Conservation (phyloP, 2,113 vertebrate genomes). For the Odontophorus gujanensis region DNA sequence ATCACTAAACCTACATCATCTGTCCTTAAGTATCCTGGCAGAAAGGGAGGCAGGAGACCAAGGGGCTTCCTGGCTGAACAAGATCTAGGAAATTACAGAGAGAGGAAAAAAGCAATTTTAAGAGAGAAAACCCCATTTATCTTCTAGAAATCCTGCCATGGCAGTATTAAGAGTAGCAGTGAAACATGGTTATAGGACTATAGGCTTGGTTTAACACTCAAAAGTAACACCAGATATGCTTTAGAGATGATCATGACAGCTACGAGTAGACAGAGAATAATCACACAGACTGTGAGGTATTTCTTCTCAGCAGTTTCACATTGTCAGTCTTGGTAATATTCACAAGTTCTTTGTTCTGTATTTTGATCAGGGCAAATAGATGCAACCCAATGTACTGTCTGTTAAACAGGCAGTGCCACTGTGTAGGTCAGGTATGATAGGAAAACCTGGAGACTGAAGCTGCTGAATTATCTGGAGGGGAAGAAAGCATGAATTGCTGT, state of each 20-base stretch:
- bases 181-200: background rate
- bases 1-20: background rate
- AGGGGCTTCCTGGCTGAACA: background rate
- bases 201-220: background rate
- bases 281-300: background rate
- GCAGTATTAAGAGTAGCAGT: background rate
- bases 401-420: background rate
- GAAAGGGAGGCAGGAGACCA: background rate
- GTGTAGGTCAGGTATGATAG: background rate
- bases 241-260: background rate
- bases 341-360: background rate
- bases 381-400: background rate
- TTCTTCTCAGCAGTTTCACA: background rate
- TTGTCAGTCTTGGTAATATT: background rate
- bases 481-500: background rate
- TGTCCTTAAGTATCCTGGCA: background rate
- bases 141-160: background rate
- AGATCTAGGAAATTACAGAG: background rate
- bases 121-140: background rate
- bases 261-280: background rate
- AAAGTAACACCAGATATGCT: background rate
- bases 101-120: rapidly evolving
- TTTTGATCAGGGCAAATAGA: background rate
- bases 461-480: background rate
- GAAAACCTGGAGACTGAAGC: background rate